Base-by-base conservation (phyloP, 1,140 invertebrate species). In the Drosophila cardini region DNA sequence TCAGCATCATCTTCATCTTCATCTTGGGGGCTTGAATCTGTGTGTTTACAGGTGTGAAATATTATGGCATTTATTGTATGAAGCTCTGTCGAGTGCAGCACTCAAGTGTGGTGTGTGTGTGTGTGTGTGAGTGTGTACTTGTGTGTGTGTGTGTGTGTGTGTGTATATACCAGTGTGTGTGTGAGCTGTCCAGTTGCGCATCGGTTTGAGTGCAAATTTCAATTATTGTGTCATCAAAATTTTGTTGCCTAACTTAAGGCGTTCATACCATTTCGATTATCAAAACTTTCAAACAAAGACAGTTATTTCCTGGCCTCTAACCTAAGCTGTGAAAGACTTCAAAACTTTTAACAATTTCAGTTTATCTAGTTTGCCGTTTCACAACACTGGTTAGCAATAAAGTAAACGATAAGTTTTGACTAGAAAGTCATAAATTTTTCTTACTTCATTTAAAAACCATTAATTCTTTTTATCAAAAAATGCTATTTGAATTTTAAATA, bases 11-110 rank as follows among this genome's bases (percentile, higher is more conserved):
- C 48, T 26, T 10, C 36, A 52, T 13, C 48, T 26, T 9, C 52
- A 36, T 53, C 48, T 45, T 30, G 38, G 10, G 21, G 4, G 11
- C 32, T 53, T 43, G 7, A 10, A 30, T 26, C 34, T 43, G 64
- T 30, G 21, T 34, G 21, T 34, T 30, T 30, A 9, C 57, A 74
- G 72, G 72, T 74, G 72, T 74, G 72, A 74, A 74, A 74, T 48
- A 61, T 48, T 55, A 55, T 62, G 57, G 48, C 71, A 73, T 69
- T 69, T 56, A 69, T 69, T 56, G 34, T 32, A 62, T 69, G 43
- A 21, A 65, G 53, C 62, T 45, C 13, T 53, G 45, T 72, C 71
- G 42, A 73, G 64, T 69, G 71, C 9, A n/a, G n/a, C 71, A 56
- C 64, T 69, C 48, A 18, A 60, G n/a, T 55, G 1, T n/a, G 3